Percentiles rank a stretch among this genome's conserved stretches.
phyloP scores from a whole-genome alignment of 2,888 invertebrate genomes.

The Drosophila anomelani region DNA sequence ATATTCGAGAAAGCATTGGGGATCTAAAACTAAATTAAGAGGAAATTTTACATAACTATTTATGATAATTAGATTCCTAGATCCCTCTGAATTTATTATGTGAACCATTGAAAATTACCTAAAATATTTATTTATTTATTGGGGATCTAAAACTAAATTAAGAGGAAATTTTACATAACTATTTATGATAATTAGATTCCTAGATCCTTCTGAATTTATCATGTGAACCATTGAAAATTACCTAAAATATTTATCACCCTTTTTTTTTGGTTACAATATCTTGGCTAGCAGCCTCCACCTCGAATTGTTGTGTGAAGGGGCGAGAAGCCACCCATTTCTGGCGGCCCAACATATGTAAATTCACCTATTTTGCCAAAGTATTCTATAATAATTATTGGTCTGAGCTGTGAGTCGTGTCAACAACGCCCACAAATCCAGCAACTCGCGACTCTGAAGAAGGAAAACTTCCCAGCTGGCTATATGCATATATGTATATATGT shows the following conservation, averaged over 20 bases:
- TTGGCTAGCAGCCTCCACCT: too few species aligned
- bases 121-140: neutral
- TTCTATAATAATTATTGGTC: slow-evolving; percentile 53
- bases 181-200: too few species aligned
- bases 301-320: neutral
- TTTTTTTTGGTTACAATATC: neutral
- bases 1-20: neutral
- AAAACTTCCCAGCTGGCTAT: slow-evolving; percentile 53
- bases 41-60: too few species aligned
- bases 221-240: neutral
- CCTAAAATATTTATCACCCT: neutral
- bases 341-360: slow-evolving; percentile 17
- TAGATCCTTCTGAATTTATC: too few species aligned
- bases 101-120: neutral
- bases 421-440: slow-evolving; percentile 55
- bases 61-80: too few species aligned
- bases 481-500: neutral
- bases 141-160: too few species aligned
- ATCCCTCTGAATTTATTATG: too few species aligned
- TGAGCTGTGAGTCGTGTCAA: slow-evolving; percentile 41
- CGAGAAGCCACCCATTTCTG: slow-evolving; percentile 14
- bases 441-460: slow-evolving; percentile 22
- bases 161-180: too few species aligned
- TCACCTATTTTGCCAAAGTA: slow-evolving; percentile 30
- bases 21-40: too few species aligned